Evolutionary conservation across 2,888 invertebrate genomes (phyloP), one percentile per base, ranked within the genome.

Genomic region (Hyles lineata): DNA sequence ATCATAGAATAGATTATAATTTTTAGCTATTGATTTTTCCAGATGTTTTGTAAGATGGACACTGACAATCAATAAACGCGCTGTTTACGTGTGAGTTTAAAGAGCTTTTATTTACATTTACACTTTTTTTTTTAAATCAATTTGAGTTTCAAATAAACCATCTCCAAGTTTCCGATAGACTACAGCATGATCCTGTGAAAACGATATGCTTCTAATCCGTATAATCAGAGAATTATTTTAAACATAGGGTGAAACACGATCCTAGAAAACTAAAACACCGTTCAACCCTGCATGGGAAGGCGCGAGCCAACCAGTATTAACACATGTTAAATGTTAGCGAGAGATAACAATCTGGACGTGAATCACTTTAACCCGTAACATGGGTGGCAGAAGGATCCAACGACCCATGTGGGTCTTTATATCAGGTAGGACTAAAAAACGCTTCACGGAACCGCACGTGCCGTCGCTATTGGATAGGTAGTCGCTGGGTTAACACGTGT

Each of bases 401-500:
- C 17, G 63, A 15, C 63, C 23, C 23, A 23, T 50, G 55, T 55
- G 50, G 50, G 23, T 11, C 7, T 21, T 35, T 21, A 43, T 35
- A 43, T 43, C n/a, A 63, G 9, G 23, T 15, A 32, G 32, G 19
- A 5, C 43, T n/a, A 43, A 50, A 67, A 67, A 67, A 67, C 17
- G 50, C 21, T 67, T 50, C 21, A 67, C 5, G 67, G 25, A 67
- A 67, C 43, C 50, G 17, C 21, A 35, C 11, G 35, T 9, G 35
- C 21, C 23, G 50, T 50, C 50, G 23, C 50, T 25, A 23, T 50
- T 50, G 15, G 63, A 63, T 21, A n/a, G 29, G 62, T 21, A 62
- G 72, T 67, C 55, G 58, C 67, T 32, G 72, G 63, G 72, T 55
- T 67, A 67, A 58, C 72, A 72, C 72, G 72, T 72, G 72, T 58